Base-by-base conservation (phyloP, 2,113 vertebrate genomes). In the Electrona antarctica region DNA sequence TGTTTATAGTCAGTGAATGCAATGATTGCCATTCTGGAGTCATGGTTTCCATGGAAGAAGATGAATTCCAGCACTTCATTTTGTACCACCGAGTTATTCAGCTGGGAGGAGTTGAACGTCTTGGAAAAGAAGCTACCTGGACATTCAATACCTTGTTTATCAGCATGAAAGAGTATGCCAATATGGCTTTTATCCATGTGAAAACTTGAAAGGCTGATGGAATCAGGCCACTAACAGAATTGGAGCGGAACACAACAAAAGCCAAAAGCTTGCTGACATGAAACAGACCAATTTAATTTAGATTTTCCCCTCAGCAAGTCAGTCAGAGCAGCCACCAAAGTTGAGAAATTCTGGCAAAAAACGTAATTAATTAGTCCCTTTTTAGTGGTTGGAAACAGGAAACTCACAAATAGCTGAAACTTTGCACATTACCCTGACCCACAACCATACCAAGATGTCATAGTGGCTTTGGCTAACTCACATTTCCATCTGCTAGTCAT, bases 261-360 rank as follows among this genome's bases (percentile, higher is more conserved):
- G 2, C 50, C 29, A 48, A 75, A 75, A 4, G 59, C 57, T 13
- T 7, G 5, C 63, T 66, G 62, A 59, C 71, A 65, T 2, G 4
- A 7, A 2, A 41, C 10, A 8, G 62, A 49, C 71, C 63, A 74
- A 5, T 15, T n/a, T 12, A 60, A 66, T 15, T 54, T 62, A 7
- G 49, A 7, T 3, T 15, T 54, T 2, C 7, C 14, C 9, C 10
- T 75, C 0, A 75, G 12, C 0, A 62, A n/a, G n/a, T 51, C 14
- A 21, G 57, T 75, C 1, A 68, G 7, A 7, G 64, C 64, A 2
- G 21, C 64, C 7, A 46, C 72, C 7, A 74, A 56, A 45, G 64
- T 47, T 1, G 50, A 75, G n/a, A 75, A 69, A n/a, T 61, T 69
- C 6, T 8, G 4, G n/a, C 64, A 60, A 48, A 63, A 69, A 47